Percentiles rank a stretch among this genome's conserved stretches.
Conservation (phyloP, 2,888 invertebrate species). For the Prionchulus punctatus region DNA sequence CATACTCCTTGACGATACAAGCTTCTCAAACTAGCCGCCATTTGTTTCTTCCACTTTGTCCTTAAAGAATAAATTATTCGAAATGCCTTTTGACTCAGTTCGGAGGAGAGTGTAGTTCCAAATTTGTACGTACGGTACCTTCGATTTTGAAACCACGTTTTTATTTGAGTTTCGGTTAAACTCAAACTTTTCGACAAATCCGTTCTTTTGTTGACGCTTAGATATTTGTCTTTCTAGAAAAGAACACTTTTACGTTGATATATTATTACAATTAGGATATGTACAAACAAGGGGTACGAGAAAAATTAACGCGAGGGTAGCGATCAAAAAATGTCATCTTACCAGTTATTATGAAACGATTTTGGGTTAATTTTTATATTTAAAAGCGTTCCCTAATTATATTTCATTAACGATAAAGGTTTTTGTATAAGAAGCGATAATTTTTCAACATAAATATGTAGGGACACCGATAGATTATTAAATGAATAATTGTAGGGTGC, state of each 20-base stretch:
- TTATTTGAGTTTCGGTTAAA: constrained; percentile 83
- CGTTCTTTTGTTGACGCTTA: constrained; percentile 85
- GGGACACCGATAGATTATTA: no score
- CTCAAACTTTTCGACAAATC: constrained; percentile 72
- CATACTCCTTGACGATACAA: constrained; percentile 64
- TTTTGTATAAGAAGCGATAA: no score
- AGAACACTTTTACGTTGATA: no score
- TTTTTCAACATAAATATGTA: no score
- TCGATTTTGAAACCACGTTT: constrained; percentile 89
- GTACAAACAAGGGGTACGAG: no score
- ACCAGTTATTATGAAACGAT: no score
- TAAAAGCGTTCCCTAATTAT: background rate
- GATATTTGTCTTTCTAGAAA: constrained; percentile 66
- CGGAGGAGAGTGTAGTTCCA: background rate
- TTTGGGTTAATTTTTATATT: background rate
- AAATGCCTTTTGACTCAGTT: background rate
- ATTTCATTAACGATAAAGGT: no score
- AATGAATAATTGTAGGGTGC: no score
- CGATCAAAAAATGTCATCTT: no score
- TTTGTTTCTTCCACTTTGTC: constrained; percentile 92
- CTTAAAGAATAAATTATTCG: constrained; percentile 33
- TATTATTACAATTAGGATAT: no score
- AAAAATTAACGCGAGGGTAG: no score
- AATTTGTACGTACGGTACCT: constrained; percentile 29
- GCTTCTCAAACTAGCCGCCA: constrained; percentile 71